Evolutionary conservation across 2,888 invertebrate genomes (phyloP).

Genomic region (Lithophane ornitopus): DNA sequence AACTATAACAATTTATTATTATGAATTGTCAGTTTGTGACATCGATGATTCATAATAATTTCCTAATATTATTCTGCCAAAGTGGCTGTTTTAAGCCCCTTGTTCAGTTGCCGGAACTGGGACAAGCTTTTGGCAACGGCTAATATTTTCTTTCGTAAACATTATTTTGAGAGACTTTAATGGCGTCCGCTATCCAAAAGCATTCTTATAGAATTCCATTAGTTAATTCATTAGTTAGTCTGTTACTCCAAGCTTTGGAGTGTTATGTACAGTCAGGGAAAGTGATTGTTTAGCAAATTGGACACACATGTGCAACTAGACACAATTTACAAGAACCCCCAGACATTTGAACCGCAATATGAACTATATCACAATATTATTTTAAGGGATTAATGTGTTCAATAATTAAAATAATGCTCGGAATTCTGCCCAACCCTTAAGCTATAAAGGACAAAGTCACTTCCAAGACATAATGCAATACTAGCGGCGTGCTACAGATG

Average conservation of each 20-base stretch:
- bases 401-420: not conserved
- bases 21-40: too few species aligned
- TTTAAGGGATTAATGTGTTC: too few species aligned
- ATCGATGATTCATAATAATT: too few species aligned
- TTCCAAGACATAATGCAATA: slow-evolving; percentile 20
- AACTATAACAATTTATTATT: too few species aligned
- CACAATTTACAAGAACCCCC: not conserved
- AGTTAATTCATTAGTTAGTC: not conserved
- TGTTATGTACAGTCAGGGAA: not conserved
- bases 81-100: too few species aligned
- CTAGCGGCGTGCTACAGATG: slow-evolving; percentile 14
- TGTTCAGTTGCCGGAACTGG: slow-evolving; percentile 8
- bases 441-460: not conserved
- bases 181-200: not conserved
- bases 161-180: not conserved
- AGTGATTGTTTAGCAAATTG: not conserved
- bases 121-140: slow-evolving; percentile 1
- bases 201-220: too few species aligned
- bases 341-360: not conserved
- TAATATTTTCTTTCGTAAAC: not conserved
- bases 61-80: too few species aligned
- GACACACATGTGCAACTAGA: too few species aligned
- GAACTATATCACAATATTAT: not conserved
- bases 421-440: not conserved
- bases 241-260: not conserved